phyloP scores from a whole-genome alignment of 2,797 vertebrate genomes.

The Telmatherina bonti region DNA sequence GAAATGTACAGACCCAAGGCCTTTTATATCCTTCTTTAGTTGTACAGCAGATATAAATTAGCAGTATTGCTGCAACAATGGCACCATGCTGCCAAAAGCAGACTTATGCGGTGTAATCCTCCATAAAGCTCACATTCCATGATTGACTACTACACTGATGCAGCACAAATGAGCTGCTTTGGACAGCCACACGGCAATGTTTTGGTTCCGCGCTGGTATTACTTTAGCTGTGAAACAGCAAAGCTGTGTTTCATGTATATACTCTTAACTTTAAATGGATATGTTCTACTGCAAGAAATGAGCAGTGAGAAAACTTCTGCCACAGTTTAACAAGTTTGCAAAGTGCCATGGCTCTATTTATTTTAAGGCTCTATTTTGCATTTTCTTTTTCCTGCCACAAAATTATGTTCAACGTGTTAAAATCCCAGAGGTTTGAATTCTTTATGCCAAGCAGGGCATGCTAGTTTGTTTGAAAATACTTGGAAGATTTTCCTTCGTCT shows the following conservation, averaged over 20 bases:
- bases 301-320: slow-evolving; percentile 53
- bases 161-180: slow-evolving; percentile 61
- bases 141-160: slow-evolving; percentile 53
- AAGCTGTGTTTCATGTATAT: slow-evolving; percentile 59
- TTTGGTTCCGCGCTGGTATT: slow-evolving; percentile 60
- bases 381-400: not conserved
- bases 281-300: slow-evolving; percentile 55
- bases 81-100: slow-evolving; percentile 60
- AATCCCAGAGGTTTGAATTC: not conserved
- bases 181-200: slow-evolving; percentile 61
- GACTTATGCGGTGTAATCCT: slow-evolving; percentile 53
- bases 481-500: not conserved
- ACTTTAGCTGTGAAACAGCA: slow-evolving; percentile 62
- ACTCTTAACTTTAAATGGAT: slow-evolving; percentile 63
- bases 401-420: slow-evolving; percentile 10
- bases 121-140: slow-evolving; percentile 59
- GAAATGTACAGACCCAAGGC: slow-evolving; percentile 57
- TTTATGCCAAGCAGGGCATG: not conserved
- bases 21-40: slow-evolving; percentile 69
- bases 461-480: slow-evolving; percentile 11
- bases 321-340: slow-evolving; percentile 44
- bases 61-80: slow-evolving; percentile 41
- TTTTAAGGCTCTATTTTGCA: no score
- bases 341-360: not conserved
- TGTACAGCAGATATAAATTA: slow-evolving; percentile 72